Conservation (phyloP, 2,113 vertebrate genomes). For the Coracopsis vasa region DNA sequence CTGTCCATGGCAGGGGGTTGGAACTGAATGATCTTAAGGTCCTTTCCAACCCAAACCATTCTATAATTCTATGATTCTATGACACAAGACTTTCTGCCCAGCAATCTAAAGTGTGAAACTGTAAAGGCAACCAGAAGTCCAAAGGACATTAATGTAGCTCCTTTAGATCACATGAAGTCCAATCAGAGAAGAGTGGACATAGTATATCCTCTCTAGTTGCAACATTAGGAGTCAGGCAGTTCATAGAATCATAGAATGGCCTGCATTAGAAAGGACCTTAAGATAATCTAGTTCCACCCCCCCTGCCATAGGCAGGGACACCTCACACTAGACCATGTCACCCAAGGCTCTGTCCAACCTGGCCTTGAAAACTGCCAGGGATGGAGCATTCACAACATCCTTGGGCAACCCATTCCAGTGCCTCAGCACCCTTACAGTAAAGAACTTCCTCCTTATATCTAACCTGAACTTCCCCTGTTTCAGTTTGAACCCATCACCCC, state of each 20-base stretch:
- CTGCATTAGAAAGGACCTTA: too few species aligned
- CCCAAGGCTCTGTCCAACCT: too few species aligned
- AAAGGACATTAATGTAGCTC: not conserved
- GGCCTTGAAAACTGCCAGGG: too few species aligned
- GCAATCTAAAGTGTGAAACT: not conserved
- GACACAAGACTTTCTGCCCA: not conserved
- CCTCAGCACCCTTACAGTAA: not conserved
- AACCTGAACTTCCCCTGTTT: not conserved
- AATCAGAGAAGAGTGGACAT: not conserved
- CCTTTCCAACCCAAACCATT: not conserved
- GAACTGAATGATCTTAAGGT: not conserved
- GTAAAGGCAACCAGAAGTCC: not conserved
- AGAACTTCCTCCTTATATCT: not conserved
- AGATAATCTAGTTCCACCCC: too few species aligned
- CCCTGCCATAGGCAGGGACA: too few species aligned
- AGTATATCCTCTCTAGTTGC: not conserved
- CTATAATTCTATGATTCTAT: too few species aligned
- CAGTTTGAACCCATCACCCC: not conserved
- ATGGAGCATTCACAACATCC: too few species aligned
- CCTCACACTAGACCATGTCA: too few species aligned
- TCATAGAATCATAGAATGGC: too few species aligned
- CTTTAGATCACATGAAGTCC: not conserved
- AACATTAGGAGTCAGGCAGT: not conserved
- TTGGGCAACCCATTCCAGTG: fast-evolving
- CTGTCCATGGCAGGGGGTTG: not conserved